Percentiles rank a stretch among this genome's conserved stretches.
phyloP scores from a whole-genome alignment of 2,888 invertebrate genomes.

The Megamerina dolium region DNA sequence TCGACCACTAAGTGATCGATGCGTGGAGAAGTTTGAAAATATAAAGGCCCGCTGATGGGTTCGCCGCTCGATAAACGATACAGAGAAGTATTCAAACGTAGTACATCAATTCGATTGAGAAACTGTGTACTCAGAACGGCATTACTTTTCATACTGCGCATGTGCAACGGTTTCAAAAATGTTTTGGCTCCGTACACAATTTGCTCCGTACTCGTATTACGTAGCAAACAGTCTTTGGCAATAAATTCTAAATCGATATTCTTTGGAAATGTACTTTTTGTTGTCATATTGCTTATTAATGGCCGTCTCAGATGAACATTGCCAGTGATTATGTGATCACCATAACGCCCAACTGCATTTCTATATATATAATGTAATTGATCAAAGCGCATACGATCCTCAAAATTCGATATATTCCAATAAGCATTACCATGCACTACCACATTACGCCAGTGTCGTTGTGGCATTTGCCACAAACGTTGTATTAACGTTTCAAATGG shows the following conservation, averaged over 20 bases:
- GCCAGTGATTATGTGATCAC: conserved; percentile 34
- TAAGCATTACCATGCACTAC: conserved; percentile 30
- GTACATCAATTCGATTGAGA: conserved; percentile 33
- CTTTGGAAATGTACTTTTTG: conserved; percentile 22
- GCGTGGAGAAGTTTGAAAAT: conserved; percentile 25
- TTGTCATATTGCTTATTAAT: conserved; percentile 23
- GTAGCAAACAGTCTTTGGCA: conserved; percentile 32
- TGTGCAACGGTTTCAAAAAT: conserved; percentile 20
- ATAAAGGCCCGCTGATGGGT: conserved; percentile 27
- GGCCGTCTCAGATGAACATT: conserved; percentile 32
- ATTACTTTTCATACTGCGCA: conserved; percentile 17
- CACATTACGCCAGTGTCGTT: conserved; percentile 28
- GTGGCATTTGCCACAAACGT: conserved; percentile 19
- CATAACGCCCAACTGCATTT: conserved; percentile 32
- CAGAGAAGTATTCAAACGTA: conserved; percentile 35
- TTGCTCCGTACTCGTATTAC: conserved; percentile 21
- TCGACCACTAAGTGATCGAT: conserved; percentile 23
- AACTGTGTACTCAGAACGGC: conserved; percentile 10
- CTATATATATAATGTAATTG: conserved; percentile 32
- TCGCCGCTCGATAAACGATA: conserved; percentile 31
- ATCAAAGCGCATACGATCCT: conserved; percentile 15
- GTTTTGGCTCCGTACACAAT: conserved; percentile 23
- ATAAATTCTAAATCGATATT: conserved; percentile 32
- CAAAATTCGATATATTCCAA: conserved; percentile 22
- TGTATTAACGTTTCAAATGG: conserved; percentile 9